Conservation (phyloP, 2,888 invertebrate genomes). For the Leistus spinibarbis region DNA sequence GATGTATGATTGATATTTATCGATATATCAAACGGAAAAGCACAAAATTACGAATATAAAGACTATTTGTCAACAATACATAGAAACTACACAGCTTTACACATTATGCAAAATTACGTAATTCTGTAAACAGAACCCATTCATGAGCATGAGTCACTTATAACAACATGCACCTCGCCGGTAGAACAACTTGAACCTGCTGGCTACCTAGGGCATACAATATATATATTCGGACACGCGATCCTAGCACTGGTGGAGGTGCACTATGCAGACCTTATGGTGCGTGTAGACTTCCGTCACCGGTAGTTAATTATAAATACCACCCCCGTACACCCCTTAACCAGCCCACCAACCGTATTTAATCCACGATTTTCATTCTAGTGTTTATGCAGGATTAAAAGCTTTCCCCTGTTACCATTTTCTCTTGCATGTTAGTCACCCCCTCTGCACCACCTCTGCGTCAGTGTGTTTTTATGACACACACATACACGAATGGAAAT, state of each 20-base stretch:
- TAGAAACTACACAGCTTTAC: neutral
- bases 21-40: too few species aligned
- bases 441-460: neutral
- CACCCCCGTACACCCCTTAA: neutral
- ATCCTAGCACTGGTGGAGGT: neutral
- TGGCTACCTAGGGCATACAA: neutral
- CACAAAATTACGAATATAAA: too few species aligned
- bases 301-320: conserved; percentile 26
- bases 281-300: conserved; percentile 17
- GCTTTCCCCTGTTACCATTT: conserved; percentile 4
- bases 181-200: neutral
- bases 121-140: conserved; percentile 5
- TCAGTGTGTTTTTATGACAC: neutral
- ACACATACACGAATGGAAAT: neutral
- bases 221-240: neutral
- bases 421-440: neutral
- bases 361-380: conserved; percentile 7
- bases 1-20: too few species aligned
- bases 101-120: neutral
- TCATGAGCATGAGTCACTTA: conserved; percentile 11
- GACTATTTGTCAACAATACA: too few species aligned
- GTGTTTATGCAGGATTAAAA: conserved; percentile 8
- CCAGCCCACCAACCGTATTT: neutral
- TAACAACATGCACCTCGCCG: neutral
- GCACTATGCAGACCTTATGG: neutral